phyloP scores from a whole-genome alignment of 1,140 invertebrate genomes.

The Drosophila ficusphila region DNA sequence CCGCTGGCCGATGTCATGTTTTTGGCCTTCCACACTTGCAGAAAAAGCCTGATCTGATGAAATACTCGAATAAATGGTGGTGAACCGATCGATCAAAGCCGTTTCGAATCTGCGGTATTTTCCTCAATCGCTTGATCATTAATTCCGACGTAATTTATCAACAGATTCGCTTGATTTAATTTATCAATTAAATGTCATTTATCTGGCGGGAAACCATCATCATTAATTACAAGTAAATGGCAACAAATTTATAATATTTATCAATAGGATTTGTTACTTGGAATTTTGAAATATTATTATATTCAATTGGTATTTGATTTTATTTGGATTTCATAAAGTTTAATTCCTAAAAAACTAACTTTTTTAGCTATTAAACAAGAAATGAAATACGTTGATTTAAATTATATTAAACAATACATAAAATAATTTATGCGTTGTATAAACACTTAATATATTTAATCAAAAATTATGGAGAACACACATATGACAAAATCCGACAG shows the following conservation, averaged over 20 bases:
- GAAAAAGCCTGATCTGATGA: background rate
- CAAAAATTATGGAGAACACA: no score
- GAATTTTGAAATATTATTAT: no score
- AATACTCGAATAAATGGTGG: background rate
- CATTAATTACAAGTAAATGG: background rate
- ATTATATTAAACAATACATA: no score
- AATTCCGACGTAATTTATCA: conserved; percentile 2
- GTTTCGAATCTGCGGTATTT: background rate
- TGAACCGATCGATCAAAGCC: conserved; percentile 1
- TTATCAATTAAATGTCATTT: conserved; percentile 21
- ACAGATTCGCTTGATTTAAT: background rate
- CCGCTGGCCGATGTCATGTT: background rate
- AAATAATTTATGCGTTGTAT: no score
- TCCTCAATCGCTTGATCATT: background rate
- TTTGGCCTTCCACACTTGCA: background rate
- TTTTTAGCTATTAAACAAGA: no score
- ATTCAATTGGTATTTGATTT: no score
- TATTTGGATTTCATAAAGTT: no score
- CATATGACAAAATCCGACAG: conserved; percentile 1
- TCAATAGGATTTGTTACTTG: background rate
- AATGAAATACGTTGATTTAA: no score
- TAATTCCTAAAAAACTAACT: no score
- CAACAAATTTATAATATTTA: background rate
- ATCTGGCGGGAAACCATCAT: background rate
- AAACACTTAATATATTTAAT: background rate